phyloP scores from a whole-genome alignment of 1,140 invertebrate genomes.

The Calliopsis andreniformis region DNA sequence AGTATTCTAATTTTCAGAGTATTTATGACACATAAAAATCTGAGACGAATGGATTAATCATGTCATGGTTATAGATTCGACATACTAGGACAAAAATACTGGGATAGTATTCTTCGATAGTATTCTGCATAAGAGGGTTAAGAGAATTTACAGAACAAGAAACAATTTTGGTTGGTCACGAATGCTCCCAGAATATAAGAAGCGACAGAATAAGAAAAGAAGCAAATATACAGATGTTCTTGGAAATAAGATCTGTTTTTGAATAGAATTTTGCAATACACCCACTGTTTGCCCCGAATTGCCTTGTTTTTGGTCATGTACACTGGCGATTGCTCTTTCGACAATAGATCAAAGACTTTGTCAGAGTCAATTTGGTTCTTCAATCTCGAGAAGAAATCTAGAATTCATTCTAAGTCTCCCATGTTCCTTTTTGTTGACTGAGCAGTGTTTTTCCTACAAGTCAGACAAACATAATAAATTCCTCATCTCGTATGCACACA shows the following conservation, averaged over 20 bases:
- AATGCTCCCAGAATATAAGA: constrained; percentile 3
- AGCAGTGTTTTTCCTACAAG: too few relatives aligned
- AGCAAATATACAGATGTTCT: constrained; percentile 44
- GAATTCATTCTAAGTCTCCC: background rate
- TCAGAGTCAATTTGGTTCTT: background rate
- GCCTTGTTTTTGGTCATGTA: constrained; percentile 41
- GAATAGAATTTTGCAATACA: constrained; percentile 32
- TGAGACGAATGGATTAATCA: too few relatives aligned
- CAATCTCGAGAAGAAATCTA: constrained; percentile 13
- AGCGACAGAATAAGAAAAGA: constrained; percentile 11
- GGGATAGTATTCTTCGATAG: background rate
- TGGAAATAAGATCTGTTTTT: constrained; percentile 2
- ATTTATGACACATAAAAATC: too few relatives aligned
- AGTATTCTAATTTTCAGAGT: too few relatives aligned
- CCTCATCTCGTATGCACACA: too few relatives aligned
- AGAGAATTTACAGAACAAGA: constrained; percentile 11
- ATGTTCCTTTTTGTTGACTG: too few relatives aligned
- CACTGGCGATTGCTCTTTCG: constrained; percentile 39
- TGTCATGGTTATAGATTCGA: too few relatives aligned
- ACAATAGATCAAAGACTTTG: background rate
- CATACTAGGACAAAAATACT: too few relatives aligned
- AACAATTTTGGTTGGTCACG: constrained; percentile 29
- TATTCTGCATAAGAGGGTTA: too few relatives aligned
- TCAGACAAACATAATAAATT: too few relatives aligned
- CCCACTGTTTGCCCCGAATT: constrained; percentile 22